A percentile compares a stretch with the other conserved stretches of the same genome.
These are phyloP conservation scores for Acanthornis magna DNA, from an alignment of 2,797 vertebrate species.

Conservation along the genomic window DNA sequence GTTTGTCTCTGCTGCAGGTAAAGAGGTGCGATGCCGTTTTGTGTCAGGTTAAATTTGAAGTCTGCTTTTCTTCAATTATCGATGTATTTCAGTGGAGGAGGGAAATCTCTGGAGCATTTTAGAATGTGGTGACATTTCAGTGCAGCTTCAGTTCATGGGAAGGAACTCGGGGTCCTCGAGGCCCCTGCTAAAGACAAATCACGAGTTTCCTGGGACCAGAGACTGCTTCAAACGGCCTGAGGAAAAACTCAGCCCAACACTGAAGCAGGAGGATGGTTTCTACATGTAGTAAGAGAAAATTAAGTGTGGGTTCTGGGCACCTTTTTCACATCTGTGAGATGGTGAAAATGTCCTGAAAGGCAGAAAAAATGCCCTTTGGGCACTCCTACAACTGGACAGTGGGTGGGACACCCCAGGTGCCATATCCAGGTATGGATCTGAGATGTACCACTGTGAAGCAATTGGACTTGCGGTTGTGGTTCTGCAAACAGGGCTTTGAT, in stretches of 20 bases:
- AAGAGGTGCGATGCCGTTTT: background rate
- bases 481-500: background rate
- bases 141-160: background rate
- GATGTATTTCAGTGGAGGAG: background rate
- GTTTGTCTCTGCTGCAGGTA: background rate
- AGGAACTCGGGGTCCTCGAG: background rate
- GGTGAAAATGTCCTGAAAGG: background rate
- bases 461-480: background rate
- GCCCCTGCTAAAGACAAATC: background rate
- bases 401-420: rapidly evolving
- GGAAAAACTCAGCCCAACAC: background rate
- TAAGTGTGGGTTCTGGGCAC: background rate
- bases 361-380: background rate
- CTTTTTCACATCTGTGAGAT: background rate
- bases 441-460: background rate
- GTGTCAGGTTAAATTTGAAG: background rate
- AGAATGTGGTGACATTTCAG: background rate
- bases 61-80: background rate
- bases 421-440: rapidly evolving
- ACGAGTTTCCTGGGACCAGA: background rate
- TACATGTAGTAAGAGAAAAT: background rate
- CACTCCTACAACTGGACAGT: background rate
- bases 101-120: background rate
- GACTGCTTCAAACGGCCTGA: background rate
- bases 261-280: background rate